These are phyloP conservation scores for Aphidius ervi DNA, from an alignment of 1,140 invertebrate genomes.

Conservation along the genomic window DNA sequence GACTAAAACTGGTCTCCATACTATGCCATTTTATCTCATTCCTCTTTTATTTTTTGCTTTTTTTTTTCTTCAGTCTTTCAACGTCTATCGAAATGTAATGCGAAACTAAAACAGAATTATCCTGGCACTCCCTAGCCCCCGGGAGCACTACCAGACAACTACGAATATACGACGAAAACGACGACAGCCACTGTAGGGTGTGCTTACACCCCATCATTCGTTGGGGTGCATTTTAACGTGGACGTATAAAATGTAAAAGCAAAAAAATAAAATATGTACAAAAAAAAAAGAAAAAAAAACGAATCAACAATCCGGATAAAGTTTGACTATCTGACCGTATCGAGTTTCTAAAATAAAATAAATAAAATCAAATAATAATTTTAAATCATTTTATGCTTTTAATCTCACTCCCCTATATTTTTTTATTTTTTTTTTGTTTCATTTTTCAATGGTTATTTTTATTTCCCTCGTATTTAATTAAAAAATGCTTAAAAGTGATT, in stretches of 20 bases:
- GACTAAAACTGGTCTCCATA: conserved; percentile 5
- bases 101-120: conserved; percentile 49
- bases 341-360: too few relatives aligned
- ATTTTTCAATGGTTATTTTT: too few relatives aligned
- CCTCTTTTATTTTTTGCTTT: background rate
- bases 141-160: conserved; percentile 1
- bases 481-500: too few relatives aligned
- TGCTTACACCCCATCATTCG: conserved; percentile 7
- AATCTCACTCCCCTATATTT: too few relatives aligned
- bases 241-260: background rate
- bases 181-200: background rate
- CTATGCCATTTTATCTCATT: conserved; percentile 12
- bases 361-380: too few relatives aligned
- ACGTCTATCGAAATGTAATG: conserved; percentile 41
- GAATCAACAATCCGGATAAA: background rate
- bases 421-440: too few relatives aligned
- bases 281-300: background rate
- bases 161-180: too few relatives aligned
- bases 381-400: too few relatives aligned
- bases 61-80: conserved; percentile 2
- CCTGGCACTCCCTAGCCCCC: conserved; percentile 27
- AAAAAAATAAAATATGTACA: background rate
- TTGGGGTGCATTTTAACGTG: conserved; percentile 25
- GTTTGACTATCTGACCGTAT: background rate
- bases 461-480: too few relatives aligned